Conservation (phyloP, 2,797 vertebrate genomes). For the Cynopterus sphinx region DNA sequence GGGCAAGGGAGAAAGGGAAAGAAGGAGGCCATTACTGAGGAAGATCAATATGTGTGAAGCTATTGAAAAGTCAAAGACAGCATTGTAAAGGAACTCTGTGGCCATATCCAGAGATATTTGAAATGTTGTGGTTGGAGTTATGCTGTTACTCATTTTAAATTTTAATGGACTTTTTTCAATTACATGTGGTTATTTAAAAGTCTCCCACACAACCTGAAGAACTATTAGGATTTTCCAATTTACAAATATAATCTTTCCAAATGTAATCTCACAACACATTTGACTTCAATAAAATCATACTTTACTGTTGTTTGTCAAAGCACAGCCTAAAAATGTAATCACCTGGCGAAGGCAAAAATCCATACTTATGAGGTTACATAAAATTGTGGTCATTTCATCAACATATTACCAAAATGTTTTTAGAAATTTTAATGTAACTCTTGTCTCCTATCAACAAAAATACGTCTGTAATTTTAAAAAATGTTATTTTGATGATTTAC, state of each 20-base stretch:
- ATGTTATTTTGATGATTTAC: slow-evolving; percentile 37
- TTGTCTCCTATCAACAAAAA: slow-evolving; percentile 52
- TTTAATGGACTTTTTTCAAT: slow-evolving; percentile 42
- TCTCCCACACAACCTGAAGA: slow-evolving; percentile 8
- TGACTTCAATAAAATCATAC: slow-evolving; percentile 70
- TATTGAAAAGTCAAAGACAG: slow-evolving; percentile 44
- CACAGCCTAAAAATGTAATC: slow-evolving; percentile 61
- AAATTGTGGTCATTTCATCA: slow-evolving; percentile 47
- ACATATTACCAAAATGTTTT: slow-evolving; percentile 30
- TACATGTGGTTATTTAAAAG: background rate
- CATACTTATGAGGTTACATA: slow-evolving; percentile 44
- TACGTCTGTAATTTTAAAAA: background rate
- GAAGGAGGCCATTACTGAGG: slow-evolving; percentile 18
- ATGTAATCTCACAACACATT: slow-evolving; percentile 79
- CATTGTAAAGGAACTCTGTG: slow-evolving; percentile 36
- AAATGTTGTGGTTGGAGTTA: background rate
- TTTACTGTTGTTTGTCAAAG: slow-evolving; percentile 53
- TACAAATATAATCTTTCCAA: slow-evolving; percentile 69
- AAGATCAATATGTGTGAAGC: slow-evolving; percentile 39
- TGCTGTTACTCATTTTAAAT: slow-evolving; percentile 33
- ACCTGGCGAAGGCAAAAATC: slow-evolving; percentile 82
- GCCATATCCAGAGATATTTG: background rate
- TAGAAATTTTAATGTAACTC: slow-evolving; percentile 31
- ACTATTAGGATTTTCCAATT: slow-evolving; percentile 35
- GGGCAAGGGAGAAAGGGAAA: background rate